phyloP scores from a whole-genome alignment of 2,113 vertebrate genomes.

The Microcebus jonahi region DNA sequence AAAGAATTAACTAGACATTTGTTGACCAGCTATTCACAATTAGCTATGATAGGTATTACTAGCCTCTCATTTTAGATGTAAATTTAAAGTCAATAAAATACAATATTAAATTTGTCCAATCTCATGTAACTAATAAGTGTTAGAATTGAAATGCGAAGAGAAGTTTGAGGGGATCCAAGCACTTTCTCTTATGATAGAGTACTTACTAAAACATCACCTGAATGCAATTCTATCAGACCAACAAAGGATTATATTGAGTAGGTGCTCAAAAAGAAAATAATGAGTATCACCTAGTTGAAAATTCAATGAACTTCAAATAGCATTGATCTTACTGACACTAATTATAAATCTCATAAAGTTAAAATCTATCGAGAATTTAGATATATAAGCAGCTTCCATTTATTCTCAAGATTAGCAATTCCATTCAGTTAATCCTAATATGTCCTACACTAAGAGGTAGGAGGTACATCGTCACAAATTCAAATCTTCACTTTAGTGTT shows the following conservation, averaged over 20 bases:
- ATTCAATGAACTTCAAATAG: constrained; percentile 33
- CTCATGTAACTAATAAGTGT: background rate
- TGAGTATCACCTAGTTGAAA: background rate
- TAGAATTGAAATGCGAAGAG: background rate
- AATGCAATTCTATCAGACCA: constrained; percentile 3
- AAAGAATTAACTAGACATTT: background rate
- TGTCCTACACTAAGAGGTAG: background rate
- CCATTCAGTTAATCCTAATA: background rate
- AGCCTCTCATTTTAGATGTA: background rate
- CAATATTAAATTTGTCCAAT: background rate
- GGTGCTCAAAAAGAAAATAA: background rate
- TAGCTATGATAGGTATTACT: background rate
- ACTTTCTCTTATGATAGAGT: background rate
- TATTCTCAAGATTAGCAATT: constrained; percentile 5
- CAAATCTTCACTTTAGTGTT: background rate
- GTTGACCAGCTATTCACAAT: background rate
- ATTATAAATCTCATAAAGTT: constrained; percentile 51
- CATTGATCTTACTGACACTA: constrained; percentile 45
- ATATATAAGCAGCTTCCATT: background rate
- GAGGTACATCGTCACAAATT: background rate
- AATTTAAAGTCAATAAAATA: constrained; percentile 16
- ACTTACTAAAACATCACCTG: constrained; percentile 7
- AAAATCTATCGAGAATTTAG: background rate
- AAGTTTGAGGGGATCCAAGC: background rate
- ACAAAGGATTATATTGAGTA: background rate